A percentile compares a stretch with the other conserved stretches of the same genome.
Conservation (phyloP, 2,888 invertebrate species). For the Galerucella calmariensis region DNA sequence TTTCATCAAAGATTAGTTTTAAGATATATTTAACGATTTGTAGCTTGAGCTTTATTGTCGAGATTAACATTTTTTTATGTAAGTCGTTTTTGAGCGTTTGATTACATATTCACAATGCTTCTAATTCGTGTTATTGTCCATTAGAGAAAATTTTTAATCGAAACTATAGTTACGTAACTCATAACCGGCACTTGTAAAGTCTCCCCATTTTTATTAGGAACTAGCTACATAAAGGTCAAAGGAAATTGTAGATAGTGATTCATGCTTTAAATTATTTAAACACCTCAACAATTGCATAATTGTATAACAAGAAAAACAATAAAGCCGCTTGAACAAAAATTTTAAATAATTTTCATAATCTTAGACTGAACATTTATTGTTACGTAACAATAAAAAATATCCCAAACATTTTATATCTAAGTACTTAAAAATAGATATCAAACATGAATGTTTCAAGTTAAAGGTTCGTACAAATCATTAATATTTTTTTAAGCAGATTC, state of each 20-base stretch:
- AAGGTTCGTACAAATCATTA: background rate
- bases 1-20: background rate
- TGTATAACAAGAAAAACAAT: no score
- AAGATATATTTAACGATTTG: background rate
- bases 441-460: background rate
- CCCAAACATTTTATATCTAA: background rate
- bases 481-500: background rate
- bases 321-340: no score
- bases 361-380: no score
- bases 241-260: conserved; percentile 13
- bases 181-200: conserved; percentile 28
- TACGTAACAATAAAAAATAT: background rate
- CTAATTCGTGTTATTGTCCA: background rate
- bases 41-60: background rate
- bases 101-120: background rate
- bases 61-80: background rate
- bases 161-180: conserved; percentile 39
- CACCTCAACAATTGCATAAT: no score
- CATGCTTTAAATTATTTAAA: conserved; percentile 18
- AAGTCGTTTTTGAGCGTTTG: background rate
- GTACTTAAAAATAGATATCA: no score
- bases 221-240: conserved; percentile 25
- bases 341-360: no score
- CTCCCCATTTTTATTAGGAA: conserved; percentile 25
- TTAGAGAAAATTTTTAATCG: conserved; percentile 20